Percentiles rank a stretch among this genome's conserved stretches.
phyloP scores from a whole-genome alignment of 2,113 vertebrate species.

The Nibea coibor region DNA sequence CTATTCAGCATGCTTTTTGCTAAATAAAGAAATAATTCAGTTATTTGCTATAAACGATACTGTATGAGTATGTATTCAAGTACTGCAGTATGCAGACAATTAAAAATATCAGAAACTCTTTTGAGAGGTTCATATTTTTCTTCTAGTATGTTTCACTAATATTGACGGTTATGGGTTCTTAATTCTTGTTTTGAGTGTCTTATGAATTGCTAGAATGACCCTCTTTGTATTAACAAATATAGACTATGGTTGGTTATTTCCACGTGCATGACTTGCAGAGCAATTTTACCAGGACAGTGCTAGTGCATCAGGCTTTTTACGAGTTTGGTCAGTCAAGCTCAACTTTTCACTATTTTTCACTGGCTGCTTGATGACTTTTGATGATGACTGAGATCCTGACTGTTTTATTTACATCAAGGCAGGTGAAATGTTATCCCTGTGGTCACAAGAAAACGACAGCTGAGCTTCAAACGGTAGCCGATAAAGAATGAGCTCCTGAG shows the following conservation, averaged over 20 bases:
- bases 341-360: constrained; percentile 36
- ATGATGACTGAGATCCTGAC: constrained; percentile 36
- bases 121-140: constrained; percentile 78
- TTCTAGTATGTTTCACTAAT: constrained; percentile 76
- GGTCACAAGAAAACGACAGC: background rate
- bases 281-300: constrained; percentile 43
- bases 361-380: constrained; percentile 27
- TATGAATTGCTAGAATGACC: constrained; percentile 71
- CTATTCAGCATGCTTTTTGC: constrained; percentile 87
- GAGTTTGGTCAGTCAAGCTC: constrained; percentile 30
- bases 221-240: constrained; percentile 72
- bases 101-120: constrained; percentile 80
- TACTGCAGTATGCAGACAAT: constrained; percentile 87
- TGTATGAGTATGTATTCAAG: constrained; percentile 87
- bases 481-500: constrained; percentile 13
- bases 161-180: constrained; percentile 67
- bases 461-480: constrained; percentile 29
- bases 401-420: constrained; percentile 37
- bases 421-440: background rate
- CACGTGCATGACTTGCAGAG: constrained; percentile 62
- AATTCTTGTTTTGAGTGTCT: constrained; percentile 73
- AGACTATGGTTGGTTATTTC: constrained; percentile 58
- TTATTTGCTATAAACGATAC: constrained; percentile 87
- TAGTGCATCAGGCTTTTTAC: constrained; percentile 8
- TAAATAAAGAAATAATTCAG: constrained; percentile 85